Evolutionary conservation across 2,797 vertebrate genomes (phyloP), one percentile per base, ranked within the genome.

Genomic region (Anomalospiza imberbis): DNA sequence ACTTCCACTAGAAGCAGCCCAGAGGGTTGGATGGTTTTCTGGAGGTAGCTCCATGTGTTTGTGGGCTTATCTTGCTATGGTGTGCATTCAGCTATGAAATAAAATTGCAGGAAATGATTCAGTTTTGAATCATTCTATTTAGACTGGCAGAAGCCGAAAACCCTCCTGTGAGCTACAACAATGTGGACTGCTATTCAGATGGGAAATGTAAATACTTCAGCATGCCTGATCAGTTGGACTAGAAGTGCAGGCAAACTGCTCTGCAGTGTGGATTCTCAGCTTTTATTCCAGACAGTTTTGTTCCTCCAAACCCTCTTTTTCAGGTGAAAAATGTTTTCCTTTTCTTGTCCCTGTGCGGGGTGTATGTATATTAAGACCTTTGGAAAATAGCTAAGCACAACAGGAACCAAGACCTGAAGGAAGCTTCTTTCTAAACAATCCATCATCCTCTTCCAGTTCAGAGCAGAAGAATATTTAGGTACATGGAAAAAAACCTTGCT

Each of bases 61-160:
- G 78, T 96, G 96, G 97, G 95, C 90, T 97, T 95, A 95, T 96
- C 96, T 96, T 95, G 88, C 96, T 95, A 66, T 87, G 94, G 86
- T 96, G 97, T 94, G 79, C 47, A 45, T 96, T 97, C 87, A 95
- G 85, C 90, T 97, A 94, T 96, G 95, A 97, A 95, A 97, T 96
- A 96, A 97, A 98, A 97, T 97, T 95, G 91, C 91, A 97, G 97
- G 92, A 98, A 98, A 95, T 96, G 91, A 97, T 97, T 98, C 91
- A 63, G 67, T 97, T 97, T 98, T 86, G 40, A 97, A 95, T 98
- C 65, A 94, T 97, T 93, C 84, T 95, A 88, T 96, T 97, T 93
- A 94, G 97, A 95, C 93, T 95, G 88, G 95, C 95, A 97, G 92
- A 97, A 96, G 84, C 91, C 38, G 48, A 91, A 97, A 96, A 87